These are phyloP conservation scores for Lamellibrachia luymesi DNA, from an alignment of 1,140 invertebrate species.

Conservation along the genomic window DNA sequence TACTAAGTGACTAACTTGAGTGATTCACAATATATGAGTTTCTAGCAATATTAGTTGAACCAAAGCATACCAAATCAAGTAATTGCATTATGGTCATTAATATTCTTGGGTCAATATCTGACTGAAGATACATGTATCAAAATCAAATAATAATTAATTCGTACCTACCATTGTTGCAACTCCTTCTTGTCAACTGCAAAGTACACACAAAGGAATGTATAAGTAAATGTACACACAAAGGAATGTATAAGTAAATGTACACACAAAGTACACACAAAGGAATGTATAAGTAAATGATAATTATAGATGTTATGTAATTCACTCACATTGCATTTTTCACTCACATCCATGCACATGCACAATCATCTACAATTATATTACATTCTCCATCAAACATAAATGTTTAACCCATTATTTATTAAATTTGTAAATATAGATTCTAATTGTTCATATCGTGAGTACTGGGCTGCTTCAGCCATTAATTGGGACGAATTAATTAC, in stretches of 20 bases:
- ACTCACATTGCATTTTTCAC: not conserved
- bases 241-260: not conserved
- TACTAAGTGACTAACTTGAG: not conserved
- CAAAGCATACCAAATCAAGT: not conserved
- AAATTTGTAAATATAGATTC: not conserved
- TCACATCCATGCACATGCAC: not conserved
- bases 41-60: not conserved
- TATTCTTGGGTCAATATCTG: not conserved
- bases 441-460: not conserved
- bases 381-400: not conserved
- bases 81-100: not conserved
- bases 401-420: not conserved
- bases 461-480: no score
- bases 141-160: not conserved
- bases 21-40: not conserved
- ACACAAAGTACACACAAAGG: not conserved
- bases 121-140: not conserved
- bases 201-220: not conserved
- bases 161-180: not conserved
- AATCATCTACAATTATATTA: no score
- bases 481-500: no score
- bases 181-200: not conserved
- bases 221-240: not conserved
- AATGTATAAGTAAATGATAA: not conserved
- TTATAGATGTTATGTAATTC: not conserved